These are phyloP conservation scores for Telmatochromis brichardi DNA, from an alignment of 2,113 vertebrate genomes.

Conservation along the genomic window DNA sequence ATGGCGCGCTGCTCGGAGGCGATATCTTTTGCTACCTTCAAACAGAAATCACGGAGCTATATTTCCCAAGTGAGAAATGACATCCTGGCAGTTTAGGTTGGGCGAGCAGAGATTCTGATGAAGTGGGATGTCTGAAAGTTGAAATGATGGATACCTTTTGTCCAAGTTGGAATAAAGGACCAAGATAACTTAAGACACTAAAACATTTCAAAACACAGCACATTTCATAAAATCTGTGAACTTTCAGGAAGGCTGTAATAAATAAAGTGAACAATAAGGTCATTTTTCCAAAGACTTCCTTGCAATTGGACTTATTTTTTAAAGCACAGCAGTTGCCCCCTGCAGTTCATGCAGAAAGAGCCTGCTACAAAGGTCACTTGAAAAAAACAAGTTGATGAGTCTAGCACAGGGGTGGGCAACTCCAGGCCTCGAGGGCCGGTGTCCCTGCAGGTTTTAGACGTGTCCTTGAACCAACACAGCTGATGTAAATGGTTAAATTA, in stretches of 20 bases:
- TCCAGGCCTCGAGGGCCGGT: too few relatives aligned
- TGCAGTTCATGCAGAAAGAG: not conserved
- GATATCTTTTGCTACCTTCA: not conserved
- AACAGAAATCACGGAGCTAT: not conserved
- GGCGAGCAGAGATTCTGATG: not conserved
- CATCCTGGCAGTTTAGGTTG: not conserved
- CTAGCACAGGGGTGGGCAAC: not conserved
- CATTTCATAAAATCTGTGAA: not conserved
- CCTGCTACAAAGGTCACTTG: not conserved
- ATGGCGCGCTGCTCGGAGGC: not conserved
- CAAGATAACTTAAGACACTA: not conserved
- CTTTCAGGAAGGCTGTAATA: not conserved
- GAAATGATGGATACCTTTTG: not conserved
- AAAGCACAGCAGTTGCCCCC: not conserved
- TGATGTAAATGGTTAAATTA: too few relatives aligned
- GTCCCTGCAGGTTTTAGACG: too few relatives aligned
- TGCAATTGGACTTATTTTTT: not conserved
- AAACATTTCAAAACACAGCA: not conserved
- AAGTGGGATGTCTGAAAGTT: not conserved
- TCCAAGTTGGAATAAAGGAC: not conserved
- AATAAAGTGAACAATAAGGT: not conserved
- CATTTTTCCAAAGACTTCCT: not conserved
- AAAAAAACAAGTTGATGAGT: not conserved
- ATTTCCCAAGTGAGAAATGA: not conserved
- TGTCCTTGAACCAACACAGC: too few relatives aligned